A percentile compares a stretch with the other conserved stretches of the same genome.
These are phyloP conservation scores for Pycnomerus fuliginosus DNA, from an alignment of 2,888 invertebrate species.

Conservation along the genomic window DNA sequence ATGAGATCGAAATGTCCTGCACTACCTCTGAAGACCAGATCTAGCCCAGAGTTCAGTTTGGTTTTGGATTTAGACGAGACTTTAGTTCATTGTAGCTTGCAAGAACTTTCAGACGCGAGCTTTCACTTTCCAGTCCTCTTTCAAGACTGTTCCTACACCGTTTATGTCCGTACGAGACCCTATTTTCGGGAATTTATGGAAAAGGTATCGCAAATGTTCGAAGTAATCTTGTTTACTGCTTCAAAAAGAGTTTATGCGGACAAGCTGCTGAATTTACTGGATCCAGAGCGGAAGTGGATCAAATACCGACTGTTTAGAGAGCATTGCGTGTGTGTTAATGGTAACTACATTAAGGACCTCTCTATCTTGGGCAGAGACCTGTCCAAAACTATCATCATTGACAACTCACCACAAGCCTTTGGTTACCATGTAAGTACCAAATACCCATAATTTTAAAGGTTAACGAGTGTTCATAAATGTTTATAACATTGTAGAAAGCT, in stretches of 20 bases:
- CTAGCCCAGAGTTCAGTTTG: conserved; percentile 90
- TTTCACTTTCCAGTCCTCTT: conserved; percentile 92
- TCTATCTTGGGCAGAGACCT: conserved; percentile 90
- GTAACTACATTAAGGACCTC: conserved; percentile 95
- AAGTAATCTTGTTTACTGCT: conserved; percentile 94
- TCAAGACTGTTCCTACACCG: conserved; percentile 88
- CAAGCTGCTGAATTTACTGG: conserved; percentile 86
- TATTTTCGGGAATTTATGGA: conserved; percentile 91
- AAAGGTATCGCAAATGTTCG: conserved; percentile 78
- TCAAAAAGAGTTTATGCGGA: conserved; percentile 95
- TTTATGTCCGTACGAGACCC: conserved; percentile 83
- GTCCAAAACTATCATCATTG: conserved; percentile 82
- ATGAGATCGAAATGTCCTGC: conserved; percentile 76
- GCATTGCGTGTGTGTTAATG: conserved; percentile 92
- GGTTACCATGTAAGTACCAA: conserved; percentile 74
- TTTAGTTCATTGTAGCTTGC: conserved; percentile 90
- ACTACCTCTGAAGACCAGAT: conserved; percentile 85
- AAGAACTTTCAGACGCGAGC: conserved; percentile 87
- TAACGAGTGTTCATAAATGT: no score
- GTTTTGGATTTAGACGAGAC: conserved; percentile 83
- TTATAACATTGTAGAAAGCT: no score
- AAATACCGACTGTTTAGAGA: conserved; percentile 92
- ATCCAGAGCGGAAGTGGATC: conserved; percentile 85
- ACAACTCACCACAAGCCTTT: conserved; percentile 91
- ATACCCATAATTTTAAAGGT: no score